These are phyloP conservation scores for Andrena trimmerana DNA, from an alignment of 2,888 invertebrate species.

Conservation along the genomic window DNA sequence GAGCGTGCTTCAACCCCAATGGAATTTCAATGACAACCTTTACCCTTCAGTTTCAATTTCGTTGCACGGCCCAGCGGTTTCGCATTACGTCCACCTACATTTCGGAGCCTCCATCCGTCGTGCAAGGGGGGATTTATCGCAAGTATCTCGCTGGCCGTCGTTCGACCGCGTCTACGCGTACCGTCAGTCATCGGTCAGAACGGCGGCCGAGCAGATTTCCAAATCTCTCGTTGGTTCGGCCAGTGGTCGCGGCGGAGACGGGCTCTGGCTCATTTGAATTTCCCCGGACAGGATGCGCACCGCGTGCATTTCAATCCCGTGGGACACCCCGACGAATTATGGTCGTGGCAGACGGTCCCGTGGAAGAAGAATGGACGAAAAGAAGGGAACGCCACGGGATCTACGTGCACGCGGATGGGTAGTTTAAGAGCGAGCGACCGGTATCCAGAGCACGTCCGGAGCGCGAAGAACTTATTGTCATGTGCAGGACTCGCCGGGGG, in stretches of 20 bases:
- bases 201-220: constrained; percentile 62
- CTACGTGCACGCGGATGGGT: constrained; percentile 69
- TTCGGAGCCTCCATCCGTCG: too few species aligned
- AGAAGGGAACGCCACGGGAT: constrained; percentile 33
- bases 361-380: constrained; percentile 44
- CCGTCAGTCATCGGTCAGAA: constrained; percentile 37
- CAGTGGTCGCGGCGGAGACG: neutral
- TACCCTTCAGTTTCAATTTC: neutral
- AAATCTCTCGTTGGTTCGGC: constrained; percentile 57
- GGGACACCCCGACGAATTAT: constrained; percentile 78
- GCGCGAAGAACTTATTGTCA: constrained; percentile 80
- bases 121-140: constrained; percentile 14
- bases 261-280: constrained; percentile 74
- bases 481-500: constrained; percentile 75
- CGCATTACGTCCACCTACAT: neutral
- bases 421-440: constrained; percentile 74
- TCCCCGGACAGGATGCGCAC: constrained; percentile 83
- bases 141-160: constrained; percentile 20
- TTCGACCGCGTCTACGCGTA: constrained; percentile 9
- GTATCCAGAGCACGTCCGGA: constrained; percentile 83
- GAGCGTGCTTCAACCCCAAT: neutral
- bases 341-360: constrained; percentile 56
- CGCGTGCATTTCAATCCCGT: constrained; percentile 81
- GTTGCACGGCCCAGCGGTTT: too few species aligned
- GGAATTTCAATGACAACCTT: neutral